Conservation (phyloP, 2,113 vertebrate genomes). For the Nicator chloris region DNA sequence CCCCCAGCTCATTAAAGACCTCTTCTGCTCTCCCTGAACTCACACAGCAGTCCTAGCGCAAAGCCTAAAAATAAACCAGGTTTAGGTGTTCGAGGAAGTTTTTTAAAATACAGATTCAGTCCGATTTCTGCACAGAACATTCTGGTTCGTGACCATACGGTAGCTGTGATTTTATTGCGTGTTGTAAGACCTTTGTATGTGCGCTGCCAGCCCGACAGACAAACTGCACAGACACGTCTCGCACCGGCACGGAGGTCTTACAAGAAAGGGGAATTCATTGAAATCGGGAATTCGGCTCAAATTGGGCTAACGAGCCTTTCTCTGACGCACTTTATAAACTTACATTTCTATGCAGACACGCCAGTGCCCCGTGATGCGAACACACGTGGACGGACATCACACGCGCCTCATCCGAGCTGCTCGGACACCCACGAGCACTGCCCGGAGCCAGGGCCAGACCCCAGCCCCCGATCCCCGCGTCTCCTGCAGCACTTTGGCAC, state of each 20-base stretch:
- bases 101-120: not conserved
- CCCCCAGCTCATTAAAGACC: not conserved
- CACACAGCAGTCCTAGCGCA: accelerated
- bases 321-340: not conserved
- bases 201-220: not conserved
- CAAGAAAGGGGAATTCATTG: accelerated
- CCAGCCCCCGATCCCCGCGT: accelerated
- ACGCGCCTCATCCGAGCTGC: accelerated
- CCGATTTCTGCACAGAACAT: accelerated
- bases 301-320: accelerated
- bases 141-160: accelerated
- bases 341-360: accelerated
- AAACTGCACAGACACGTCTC: not conserved
- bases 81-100: not conserved
- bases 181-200: accelerated
- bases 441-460: not conserved
- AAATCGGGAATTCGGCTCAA: accelerated
- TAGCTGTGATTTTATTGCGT: not conserved
- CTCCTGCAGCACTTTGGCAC: not conserved
- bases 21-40: not conserved
- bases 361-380: accelerated
- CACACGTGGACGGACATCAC: not conserved
- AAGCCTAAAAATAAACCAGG: not conserved
- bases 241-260: accelerated
- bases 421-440: accelerated